A percentile compares a stretch with the other conserved stretches of the same genome.
These are phyloP conservation scores for Hippocampus barbouri DNA, from an alignment of 2,113 vertebrate species.

Conservation along the genomic window DNA sequence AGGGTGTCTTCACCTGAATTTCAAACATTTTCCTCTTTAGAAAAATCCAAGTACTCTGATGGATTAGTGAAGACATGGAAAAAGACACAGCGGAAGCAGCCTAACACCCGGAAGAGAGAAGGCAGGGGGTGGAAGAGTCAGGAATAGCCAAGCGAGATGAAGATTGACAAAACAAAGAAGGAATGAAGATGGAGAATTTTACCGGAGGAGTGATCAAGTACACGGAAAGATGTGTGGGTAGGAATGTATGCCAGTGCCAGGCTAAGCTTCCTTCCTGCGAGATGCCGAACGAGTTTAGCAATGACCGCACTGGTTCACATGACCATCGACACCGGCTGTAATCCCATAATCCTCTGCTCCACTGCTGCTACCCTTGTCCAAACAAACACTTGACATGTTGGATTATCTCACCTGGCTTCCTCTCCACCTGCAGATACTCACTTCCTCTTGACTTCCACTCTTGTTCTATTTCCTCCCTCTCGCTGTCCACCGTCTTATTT, in stretches of 20 bases:
- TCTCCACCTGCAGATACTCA: background rate
- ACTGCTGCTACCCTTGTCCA: constrained; percentile 45
- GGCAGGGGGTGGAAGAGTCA: constrained; percentile 27
- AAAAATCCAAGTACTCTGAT: constrained; percentile 22
- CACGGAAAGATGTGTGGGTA: constrained; percentile 21
- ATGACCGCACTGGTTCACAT: constrained; percentile 63
- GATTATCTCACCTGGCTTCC: constrained; percentile 50
- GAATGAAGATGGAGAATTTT: constrained; percentile 10
- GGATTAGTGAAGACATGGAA: constrained; percentile 45
- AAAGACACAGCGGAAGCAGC: constrained; percentile 27
- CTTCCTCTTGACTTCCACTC: background rate
- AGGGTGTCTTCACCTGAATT: constrained; percentile 16
- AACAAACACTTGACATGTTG: constrained; percentile 50
- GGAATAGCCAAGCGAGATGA: constrained; percentile 2
- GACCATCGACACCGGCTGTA: constrained; percentile 58
- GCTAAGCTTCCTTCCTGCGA: constrained; percentile 65
- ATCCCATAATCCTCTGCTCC: constrained; percentile 71
- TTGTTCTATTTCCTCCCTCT: constrained; percentile 3
- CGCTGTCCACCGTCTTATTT: background rate
- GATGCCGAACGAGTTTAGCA: constrained; percentile 68
- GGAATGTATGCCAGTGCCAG: constrained; percentile 30
- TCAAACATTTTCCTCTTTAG: constrained; percentile 5
- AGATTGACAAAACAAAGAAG: constrained; percentile 7
- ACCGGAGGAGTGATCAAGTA: constrained; percentile 9
- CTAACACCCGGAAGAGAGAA: constrained; percentile 37